Evolutionary conservation across 1,140 invertebrate genomes (phyloP).

Genomic region (Zaprionus lachaisei): DNA sequence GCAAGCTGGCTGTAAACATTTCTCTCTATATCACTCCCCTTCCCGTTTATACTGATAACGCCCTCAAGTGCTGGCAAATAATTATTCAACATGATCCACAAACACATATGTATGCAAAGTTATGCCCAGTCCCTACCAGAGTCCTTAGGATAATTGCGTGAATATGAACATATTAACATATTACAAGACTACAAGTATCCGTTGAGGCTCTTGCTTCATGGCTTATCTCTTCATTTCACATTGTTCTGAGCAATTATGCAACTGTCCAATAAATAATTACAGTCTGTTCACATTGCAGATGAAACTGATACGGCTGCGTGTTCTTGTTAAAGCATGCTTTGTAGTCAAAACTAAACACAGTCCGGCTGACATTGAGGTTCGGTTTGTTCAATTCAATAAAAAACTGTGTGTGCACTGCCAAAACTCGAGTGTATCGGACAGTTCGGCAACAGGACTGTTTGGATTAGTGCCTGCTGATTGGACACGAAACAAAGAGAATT

Average conservation of each 20-base stretch:
- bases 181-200: constrained; percentile 41
- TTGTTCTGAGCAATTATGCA: constrained; percentile 18
- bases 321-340: constrained; percentile 2
- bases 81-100: constrained; percentile 64
- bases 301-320: constrained; percentile 17
- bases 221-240: background rate
- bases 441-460: constrained; percentile 25
- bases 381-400: constrained; percentile 48
- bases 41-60: background rate
- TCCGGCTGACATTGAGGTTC: constrained; percentile 9
- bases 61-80: constrained; percentile 27
- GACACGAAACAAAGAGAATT: constrained; percentile 25
- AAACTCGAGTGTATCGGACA: constrained; percentile 30
- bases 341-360: constrained; percentile 6
- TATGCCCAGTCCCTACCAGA: background rate
- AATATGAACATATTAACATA: constrained; percentile 59
- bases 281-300: constrained; percentile 1
- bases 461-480: constrained; percentile 27
- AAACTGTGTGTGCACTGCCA: constrained; percentile 29
- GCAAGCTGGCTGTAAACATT: background rate
- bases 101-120: constrained; percentile 2
- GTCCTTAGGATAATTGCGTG: constrained; percentile 50
- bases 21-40: background rate
- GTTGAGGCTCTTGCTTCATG: background rate
- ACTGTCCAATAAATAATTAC: constrained; percentile 31